These are phyloP conservation scores for Stegastes partitus DNA, from an alignment of 2,113 vertebrate genomes.

Conservation along the genomic window DNA sequence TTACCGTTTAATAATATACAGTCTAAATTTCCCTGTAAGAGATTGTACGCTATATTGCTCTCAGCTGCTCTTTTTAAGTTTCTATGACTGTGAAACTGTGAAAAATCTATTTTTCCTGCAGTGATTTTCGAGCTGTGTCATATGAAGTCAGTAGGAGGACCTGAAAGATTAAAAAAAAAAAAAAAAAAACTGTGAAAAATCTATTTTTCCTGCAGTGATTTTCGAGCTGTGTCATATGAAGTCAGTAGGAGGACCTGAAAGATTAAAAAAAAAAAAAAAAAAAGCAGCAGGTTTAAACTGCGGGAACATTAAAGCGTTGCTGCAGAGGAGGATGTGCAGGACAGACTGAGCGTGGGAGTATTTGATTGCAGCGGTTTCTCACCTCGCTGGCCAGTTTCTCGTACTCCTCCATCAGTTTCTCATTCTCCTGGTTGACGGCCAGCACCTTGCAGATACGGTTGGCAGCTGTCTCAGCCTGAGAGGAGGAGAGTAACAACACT, in stretches of 20 bases:
- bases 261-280: background rate
- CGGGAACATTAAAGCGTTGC: background rate
- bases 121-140: too few species aligned
- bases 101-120: too few species aligned
- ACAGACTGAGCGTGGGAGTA: slow-evolving; percentile 31
- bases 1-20: too few species aligned
- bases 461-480: slow-evolving; percentile 81
- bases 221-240: too few species aligned
- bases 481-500: background rate
- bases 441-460: slow-evolving; percentile 84
- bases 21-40: too few species aligned
- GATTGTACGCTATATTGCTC: too few species aligned
- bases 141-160: background rate
- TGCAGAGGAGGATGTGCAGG: slow-evolving; percentile 17
- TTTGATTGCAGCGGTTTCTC: slow-evolving; percentile 43
- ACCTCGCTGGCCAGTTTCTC: slow-evolving; percentile 85
- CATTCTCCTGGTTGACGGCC: slow-evolving; percentile 84
- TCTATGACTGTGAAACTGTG: too few species aligned
- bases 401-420: slow-evolving; percentile 85
- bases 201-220: too few species aligned
- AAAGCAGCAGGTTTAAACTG: background rate
- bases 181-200: background rate
- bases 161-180: background rate
- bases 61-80: too few species aligned
- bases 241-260: background rate